Conservation (phyloP, 1,140 invertebrate species). For the Saxidomus purpurata region DNA sequence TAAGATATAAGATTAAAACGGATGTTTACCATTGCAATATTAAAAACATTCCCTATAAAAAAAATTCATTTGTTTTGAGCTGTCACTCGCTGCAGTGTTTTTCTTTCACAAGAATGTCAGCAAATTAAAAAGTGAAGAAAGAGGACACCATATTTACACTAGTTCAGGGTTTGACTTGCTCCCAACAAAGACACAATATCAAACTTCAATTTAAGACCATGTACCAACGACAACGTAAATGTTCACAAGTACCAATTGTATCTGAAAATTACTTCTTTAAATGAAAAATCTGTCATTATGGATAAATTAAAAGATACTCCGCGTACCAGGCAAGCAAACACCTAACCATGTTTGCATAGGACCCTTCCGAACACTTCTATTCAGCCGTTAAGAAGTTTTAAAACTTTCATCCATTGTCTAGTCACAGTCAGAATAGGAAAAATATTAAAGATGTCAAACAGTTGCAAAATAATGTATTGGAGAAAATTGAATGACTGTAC, state of each 20-base stretch:
- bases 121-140: neutral
- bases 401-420: slow-evolving; percentile 58
- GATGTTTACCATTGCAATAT: slow-evolving; percentile 6
- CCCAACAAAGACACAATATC: neutral
- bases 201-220: slow-evolving; percentile 18
- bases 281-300: slow-evolving; percentile 32
- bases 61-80: neutral
- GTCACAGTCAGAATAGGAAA: neutral
- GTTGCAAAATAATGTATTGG: slow-evolving; percentile 43
- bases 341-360: slow-evolving; percentile 51
- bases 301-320: slow-evolving; percentile 57
- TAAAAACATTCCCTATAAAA: neutral
- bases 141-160: slow-evolving; percentile 34
- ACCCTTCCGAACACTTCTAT: slow-evolving; percentile 15
- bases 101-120: neutral
- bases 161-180: slow-evolving; percentile 8
- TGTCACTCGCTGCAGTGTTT: neutral
- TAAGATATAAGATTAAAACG: neutral
- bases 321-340: slow-evolving; percentile 34
- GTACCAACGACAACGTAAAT: slow-evolving; percentile 18
- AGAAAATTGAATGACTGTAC: neutral
- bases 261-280: slow-evolving; percentile 57
- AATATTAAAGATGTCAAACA: slow-evolving; percentile 56
- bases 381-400: slow-evolving; percentile 27
- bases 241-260: slow-evolving; percentile 55